phyloP scores from a whole-genome alignment of 2,113 vertebrate genomes.

The Daubentonia madagascariensis region DNA sequence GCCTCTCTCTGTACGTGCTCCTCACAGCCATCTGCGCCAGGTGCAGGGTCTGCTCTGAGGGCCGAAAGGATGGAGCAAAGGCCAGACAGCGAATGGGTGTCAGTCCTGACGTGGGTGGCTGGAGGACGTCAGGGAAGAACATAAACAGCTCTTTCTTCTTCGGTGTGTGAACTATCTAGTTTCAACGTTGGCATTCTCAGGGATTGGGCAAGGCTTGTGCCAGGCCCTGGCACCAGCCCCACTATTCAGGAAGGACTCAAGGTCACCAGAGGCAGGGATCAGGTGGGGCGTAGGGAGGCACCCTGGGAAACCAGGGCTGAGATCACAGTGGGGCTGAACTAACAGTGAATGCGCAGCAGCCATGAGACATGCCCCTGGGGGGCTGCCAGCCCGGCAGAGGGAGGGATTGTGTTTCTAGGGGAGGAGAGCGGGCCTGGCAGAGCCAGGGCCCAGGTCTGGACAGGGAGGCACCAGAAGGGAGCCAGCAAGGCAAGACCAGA shows the following conservation, averaged over 20 bases:
- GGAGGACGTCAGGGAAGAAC: background rate
- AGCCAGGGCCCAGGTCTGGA: background rate
- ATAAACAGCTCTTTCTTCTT: slow-evolving; percentile 15
- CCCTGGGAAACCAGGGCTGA: background rate
- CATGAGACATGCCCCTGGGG: background rate
- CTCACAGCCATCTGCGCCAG: background rate
- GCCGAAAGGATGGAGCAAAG: background rate
- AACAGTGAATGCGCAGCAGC: background rate
- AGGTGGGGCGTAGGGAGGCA: background rate
- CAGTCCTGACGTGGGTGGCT: background rate
- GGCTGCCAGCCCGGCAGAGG: background rate
- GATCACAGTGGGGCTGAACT: background rate
- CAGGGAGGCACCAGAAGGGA: background rate
- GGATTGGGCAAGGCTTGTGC: background rate
- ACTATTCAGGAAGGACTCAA: background rate
- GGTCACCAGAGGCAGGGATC: slow-evolving; percentile 20
- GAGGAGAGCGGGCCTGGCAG: background rate
- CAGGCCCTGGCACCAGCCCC: background rate
- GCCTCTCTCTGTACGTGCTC: rapidly evolving
- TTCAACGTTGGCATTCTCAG: background rate
- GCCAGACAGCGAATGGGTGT: background rate
- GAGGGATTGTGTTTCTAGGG: background rate
- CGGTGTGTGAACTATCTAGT: background rate
- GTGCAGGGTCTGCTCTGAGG: background rate
- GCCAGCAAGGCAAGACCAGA: background rate